Percentiles rank a stretch among this genome's conserved stretches.
Evolutionary conservation across 2,888 invertebrate genomes (phyloP).

Genomic region (Ganaspis brasiliensis): DNA sequence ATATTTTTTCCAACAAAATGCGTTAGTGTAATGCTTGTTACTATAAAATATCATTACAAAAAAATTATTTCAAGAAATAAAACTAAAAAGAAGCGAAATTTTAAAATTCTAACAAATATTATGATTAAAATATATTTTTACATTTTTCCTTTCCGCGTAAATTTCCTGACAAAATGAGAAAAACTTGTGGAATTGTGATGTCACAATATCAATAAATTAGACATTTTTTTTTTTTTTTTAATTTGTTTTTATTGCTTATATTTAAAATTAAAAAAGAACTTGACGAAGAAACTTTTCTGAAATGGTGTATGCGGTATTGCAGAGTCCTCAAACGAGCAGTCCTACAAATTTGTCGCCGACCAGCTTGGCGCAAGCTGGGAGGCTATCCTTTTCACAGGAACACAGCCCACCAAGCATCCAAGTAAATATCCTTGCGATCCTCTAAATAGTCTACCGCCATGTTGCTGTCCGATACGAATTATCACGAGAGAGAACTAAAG

Average conservation of each 20-base stretch:
- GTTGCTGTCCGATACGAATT: conserved; percentile 60
- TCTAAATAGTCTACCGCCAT: conserved; percentile 52
- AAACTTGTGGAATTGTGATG: too few species aligned
- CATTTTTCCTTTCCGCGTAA: too few species aligned
- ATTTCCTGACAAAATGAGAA: too few species aligned
- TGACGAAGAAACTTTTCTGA: conserved; percentile 59
- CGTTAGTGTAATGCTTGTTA: too few species aligned
- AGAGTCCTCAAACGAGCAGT: conserved; percentile 87
- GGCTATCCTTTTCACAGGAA: conserved; percentile 80
- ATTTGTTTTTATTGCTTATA: not conserved
- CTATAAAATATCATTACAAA: too few species aligned
- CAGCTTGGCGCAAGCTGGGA: conserved; percentile 83
- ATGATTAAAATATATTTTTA: too few species aligned
- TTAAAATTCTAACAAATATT: too few species aligned
- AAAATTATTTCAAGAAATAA: too few species aligned
- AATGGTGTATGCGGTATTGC: conserved; percentile 76
- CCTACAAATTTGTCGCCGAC: conserved; percentile 88
- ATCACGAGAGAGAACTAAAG: not conserved
- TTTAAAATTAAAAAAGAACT: conserved; percentile 30
- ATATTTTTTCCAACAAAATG: too few species aligned
- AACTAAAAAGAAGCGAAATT: too few species aligned
- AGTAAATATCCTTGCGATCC: conserved; percentile 78
- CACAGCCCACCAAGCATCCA: conserved; percentile 78
- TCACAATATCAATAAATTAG: too few species aligned
- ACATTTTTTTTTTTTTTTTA: not conserved